Base-by-base conservation (phyloP, 2,113 vertebrate species). In the Rissa tridactyla region DNA sequence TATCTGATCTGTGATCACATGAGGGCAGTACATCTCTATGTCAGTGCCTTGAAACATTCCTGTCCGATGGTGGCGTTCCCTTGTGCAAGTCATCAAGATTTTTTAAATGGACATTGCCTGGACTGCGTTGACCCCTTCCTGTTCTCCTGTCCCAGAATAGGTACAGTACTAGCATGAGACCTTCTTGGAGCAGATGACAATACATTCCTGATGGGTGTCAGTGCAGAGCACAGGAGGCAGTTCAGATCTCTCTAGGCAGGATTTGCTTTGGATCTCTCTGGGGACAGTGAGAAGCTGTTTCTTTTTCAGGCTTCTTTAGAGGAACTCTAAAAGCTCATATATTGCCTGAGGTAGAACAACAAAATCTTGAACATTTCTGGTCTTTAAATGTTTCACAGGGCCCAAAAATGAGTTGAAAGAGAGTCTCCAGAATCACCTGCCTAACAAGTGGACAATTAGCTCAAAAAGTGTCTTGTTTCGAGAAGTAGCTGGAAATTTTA, bases 1-100 rank as follows among this genome's bases (percentile, higher is more conserved):
- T 99, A 98, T 80, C 96, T 99, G 88, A 99, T 99, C 89, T 99
- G 99, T 29, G 99, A 99, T 98, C 99, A 99, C 98, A 99, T 99
- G 99, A 99, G 99, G 94, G 99, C 99, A 15, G 97, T 99, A 76
- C 91, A 99, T 36, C 98, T 99, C 97, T 99, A 99, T 94, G 97
- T 99, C 94, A 99, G 98, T 20, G 98, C 98, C 25, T 88, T 99
- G 89, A 98, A 98, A 42, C 81, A 98, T 16, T 96, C 98, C 13
- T 99, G 99, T 80, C 94, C 96, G 0, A 18, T 99, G 6, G 6
- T 90, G 66, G 99, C 99, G 2, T 98, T 99, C 92, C 99, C 99
- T 4, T 99, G 99, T 85, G 66, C 91, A 91, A 98, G 91, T 91
- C 99, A 99, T 85, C 98, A 99, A 64, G 97, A 98, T 73, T 99